A percentile compares a stretch with the other conserved stretches of the same genome.
Conservation (phyloP, 2,888 invertebrate genomes). For the Acleris emargana region DNA sequence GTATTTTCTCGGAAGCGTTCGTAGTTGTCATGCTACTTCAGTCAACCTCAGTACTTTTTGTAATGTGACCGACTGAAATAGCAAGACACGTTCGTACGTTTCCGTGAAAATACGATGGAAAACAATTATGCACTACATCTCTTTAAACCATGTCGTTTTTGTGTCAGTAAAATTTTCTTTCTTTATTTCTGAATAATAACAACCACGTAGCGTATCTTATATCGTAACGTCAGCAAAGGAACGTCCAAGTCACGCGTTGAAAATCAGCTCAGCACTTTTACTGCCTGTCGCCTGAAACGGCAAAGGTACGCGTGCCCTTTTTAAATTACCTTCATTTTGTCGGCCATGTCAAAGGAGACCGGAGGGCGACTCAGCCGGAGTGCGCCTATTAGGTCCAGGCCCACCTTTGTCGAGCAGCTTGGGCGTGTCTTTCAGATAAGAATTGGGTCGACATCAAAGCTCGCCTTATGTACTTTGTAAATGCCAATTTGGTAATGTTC, state of each 20-base stretch:
- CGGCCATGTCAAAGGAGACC: conserved; percentile 63
- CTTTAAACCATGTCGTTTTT: too few relatives aligned
- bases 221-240: not conserved
- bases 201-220: not conserved
- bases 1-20: too few relatives aligned
- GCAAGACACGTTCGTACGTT: too few relatives aligned
- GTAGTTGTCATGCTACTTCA: too few relatives aligned
- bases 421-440: conserved; percentile 79
- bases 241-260: conserved; percentile 6
- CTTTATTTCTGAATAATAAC: not conserved
- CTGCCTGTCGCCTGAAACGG: conserved; percentile 10
- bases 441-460: conserved; percentile 79
- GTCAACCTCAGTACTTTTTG: too few relatives aligned
- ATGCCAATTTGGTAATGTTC: conserved; percentile 35
- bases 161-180: too few relatives aligned
- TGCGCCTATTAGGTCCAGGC: conserved; percentile 75
- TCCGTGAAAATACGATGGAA: too few relatives aligned
- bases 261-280: conserved; percentile 19
- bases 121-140: too few relatives aligned
- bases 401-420: conserved; percentile 68
- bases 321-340: conserved; percentile 76
- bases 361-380: conserved; percentile 64
- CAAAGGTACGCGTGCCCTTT: conserved; percentile 50
- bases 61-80: too few relatives aligned
- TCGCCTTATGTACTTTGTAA: conserved; percentile 35